Evolutionary conservation across 2,797 vertebrate genomes (phyloP).

Genomic region (Melanogrammus aeglefinus): DNA sequence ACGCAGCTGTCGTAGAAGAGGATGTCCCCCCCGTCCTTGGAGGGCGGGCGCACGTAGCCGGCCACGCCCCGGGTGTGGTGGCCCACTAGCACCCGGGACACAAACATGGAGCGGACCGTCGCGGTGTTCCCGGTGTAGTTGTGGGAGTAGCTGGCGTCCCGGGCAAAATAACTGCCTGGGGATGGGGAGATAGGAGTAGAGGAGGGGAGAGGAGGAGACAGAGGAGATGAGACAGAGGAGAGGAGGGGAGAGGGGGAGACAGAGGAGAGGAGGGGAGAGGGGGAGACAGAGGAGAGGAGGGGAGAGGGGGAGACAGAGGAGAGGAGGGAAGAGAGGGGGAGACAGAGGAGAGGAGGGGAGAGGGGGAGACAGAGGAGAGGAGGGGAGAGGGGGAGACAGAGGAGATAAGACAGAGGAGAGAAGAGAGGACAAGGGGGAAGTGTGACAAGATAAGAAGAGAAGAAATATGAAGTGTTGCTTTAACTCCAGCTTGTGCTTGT

Average conservation of each 20-base stretch:
- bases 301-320: no score
- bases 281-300: no score
- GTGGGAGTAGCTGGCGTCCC: conserved; percentile 88
- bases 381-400: no score
- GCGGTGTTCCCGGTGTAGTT: conserved; percentile 69
- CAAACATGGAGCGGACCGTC: conserved; percentile 76
- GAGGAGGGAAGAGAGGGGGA: not conserved
- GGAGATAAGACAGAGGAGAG: no score
- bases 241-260: no score
- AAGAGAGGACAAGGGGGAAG: no score
- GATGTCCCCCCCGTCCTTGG: conserved; percentile 58
- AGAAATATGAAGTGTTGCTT: no score
- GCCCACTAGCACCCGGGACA: conserved; percentile 86
- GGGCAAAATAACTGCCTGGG: conserved; percentile 93
- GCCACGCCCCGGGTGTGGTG: conserved; percentile 74
- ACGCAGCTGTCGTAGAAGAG: conserved; percentile 76
- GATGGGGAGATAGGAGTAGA: not conserved
- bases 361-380: no score
- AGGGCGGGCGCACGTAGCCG: conserved; percentile 64
- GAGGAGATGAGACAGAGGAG: no score
- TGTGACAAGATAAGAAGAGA: no score
- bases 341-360: not conserved
- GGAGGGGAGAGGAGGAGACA: not conserved
- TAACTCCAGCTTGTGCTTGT: no score
- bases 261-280: not conserved